Evolutionary conservation across 2,113 vertebrate species (phyloP).

Genomic region (Hippocampus mohnikei): DNA sequence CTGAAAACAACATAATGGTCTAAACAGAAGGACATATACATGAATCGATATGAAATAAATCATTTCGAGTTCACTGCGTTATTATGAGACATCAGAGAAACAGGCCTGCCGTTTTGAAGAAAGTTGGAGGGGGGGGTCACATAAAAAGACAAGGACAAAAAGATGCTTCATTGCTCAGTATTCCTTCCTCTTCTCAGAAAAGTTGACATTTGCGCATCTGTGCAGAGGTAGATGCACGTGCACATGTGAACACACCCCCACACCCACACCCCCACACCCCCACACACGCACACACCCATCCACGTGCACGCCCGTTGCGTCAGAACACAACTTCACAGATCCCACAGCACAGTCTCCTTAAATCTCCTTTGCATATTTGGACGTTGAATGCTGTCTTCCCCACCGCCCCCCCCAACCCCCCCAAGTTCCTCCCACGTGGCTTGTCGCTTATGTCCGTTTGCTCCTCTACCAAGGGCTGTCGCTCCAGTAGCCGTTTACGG

Average conservation of each 20-base stretch:
- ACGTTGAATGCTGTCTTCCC: slow-evolving; percentile 41
- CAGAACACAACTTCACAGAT: slow-evolving; percentile 35
- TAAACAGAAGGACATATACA: neutral
- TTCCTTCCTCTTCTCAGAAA: neutral
- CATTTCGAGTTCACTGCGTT: neutral
- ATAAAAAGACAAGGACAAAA: neutral
- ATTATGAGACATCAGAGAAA: neutral
- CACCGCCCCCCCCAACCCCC: no score
- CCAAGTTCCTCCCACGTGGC: slow-evolving; percentile 3
- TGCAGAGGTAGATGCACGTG: slow-evolving; percentile 57
- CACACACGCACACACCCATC: slow-evolving; percentile 13
- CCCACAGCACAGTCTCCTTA: slow-evolving; percentile 19
- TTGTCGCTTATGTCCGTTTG: slow-evolving; percentile 24
- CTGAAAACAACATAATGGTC: neutral
- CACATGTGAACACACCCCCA: slow-evolving; percentile 9
- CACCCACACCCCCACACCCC: slow-evolving; percentile 1
- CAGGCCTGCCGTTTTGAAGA: neutral
- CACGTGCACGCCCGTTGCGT: slow-evolving; percentile 20
- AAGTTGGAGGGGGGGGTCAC: neutral
- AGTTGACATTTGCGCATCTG: slow-evolving; percentile 2
- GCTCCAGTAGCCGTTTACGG: slow-evolving; percentile 77
- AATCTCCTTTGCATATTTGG: slow-evolving; percentile 61
- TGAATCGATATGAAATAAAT: neutral
- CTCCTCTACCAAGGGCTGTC: slow-evolving; percentile 75
- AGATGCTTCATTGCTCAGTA: neutral